phyloP scores from a whole-genome alignment of 2,888 invertebrate species.

The Cacoxenus indagator region DNA sequence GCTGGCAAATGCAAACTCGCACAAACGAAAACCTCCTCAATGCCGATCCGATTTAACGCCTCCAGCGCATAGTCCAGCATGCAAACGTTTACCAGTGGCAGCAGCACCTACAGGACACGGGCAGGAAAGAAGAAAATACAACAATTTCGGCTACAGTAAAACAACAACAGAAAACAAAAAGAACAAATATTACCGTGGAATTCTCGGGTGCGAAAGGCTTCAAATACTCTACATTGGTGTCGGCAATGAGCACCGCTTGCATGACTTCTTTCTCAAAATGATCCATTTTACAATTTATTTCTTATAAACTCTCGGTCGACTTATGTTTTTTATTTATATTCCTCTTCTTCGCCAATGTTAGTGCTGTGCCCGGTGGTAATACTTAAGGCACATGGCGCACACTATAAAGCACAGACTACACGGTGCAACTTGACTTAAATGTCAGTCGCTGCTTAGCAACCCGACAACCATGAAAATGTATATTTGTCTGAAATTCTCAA shows the following conservation, averaged over 20 bases:
- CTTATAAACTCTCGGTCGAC: background rate
- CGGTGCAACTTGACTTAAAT: too few species aligned
- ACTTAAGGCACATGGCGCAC: too few species aligned
- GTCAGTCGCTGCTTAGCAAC: too few species aligned
- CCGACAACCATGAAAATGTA: too few species aligned
- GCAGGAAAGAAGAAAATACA: constrained; percentile 27
- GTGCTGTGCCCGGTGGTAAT: too few species aligned
- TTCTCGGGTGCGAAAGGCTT: constrained; percentile 78
- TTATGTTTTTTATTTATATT: background rate
- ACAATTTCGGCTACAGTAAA: background rate
- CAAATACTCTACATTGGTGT: constrained; percentile 85
- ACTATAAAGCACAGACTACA: too few species aligned
- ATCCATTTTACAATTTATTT: constrained; percentile 53
- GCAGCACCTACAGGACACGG: constrained; percentile 76
- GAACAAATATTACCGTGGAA: constrained; percentile 75
- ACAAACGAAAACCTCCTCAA: constrained; percentile 93
- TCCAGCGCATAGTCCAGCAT: constrained; percentile 90
- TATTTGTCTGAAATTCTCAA: too few species aligned
- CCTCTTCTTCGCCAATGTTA: too few species aligned
- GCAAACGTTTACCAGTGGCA: constrained; percentile 87
- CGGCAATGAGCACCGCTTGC: constrained; percentile 91
- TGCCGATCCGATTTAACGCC: constrained; percentile 83
- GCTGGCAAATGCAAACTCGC: constrained; percentile 82
- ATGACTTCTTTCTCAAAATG: constrained; percentile 81
- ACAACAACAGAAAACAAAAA: constrained; percentile 25